A percentile compares a stretch with the other conserved stretches of the same genome.
Conservation (phyloP, 1,140 invertebrate species). For the Papilio xuthus region DNA sequence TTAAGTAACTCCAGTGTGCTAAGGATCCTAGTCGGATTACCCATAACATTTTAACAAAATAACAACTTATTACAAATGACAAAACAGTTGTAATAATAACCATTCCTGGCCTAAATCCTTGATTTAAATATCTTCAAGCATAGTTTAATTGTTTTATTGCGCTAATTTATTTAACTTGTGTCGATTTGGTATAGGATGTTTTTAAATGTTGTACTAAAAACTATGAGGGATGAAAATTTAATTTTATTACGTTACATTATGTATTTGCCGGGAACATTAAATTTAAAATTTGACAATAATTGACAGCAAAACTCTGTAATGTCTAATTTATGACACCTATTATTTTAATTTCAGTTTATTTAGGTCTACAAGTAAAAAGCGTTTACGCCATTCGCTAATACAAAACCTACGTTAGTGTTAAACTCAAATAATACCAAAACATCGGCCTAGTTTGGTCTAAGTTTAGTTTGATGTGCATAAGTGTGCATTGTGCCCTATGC, state of each 20-base stretch:
- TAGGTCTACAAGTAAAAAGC: background rate
- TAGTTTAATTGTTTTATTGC: background rate
- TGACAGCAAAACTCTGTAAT: background rate
- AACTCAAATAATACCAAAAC: background rate
- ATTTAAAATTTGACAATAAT: background rate
- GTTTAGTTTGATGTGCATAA: background rate
- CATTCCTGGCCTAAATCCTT: conserved; percentile 6
- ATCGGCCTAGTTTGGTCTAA: background rate
- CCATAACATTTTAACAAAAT: conserved; percentile 50
- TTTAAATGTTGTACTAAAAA: background rate
- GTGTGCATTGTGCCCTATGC: background rate
- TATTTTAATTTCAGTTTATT: background rate
- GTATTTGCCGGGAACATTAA: background rate
- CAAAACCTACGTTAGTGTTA: no score
- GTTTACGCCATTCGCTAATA: background rate
- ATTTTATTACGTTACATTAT: background rate
- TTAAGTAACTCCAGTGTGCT: conserved; percentile 57
- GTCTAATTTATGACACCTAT: background rate
- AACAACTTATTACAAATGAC: conserved; percentile 38
- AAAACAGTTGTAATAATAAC: conserved; percentile 43
- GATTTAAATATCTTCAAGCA: background rate
- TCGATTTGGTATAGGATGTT: background rate
- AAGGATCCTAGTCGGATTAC: conserved; percentile 50
- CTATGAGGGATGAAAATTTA: background rate
- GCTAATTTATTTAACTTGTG: background rate